Evolutionary conservation across 2,888 invertebrate genomes (phyloP), one percentile per base, ranked within the genome.

Genomic region (Encarsia formosa): DNA sequence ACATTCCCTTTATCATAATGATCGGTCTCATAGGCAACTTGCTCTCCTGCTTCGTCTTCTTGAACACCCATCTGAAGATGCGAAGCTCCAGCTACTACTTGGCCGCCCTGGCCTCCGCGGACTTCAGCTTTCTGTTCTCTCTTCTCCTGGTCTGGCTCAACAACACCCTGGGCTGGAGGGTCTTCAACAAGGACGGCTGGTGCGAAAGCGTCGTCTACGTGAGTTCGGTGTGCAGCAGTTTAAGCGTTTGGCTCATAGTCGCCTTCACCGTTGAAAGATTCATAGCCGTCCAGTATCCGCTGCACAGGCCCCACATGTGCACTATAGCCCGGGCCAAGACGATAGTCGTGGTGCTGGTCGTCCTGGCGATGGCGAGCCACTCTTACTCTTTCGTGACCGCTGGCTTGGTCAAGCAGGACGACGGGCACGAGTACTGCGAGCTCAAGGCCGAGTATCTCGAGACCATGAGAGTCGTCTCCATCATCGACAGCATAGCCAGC

Each of bases 261-360:
- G 83, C 83, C 1, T 85, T 85, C 65, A 85, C 85, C 1, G 80
- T 83, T 2, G 85, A 86, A 64, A 73, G 85, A 48, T 85, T 83
- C 69, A 82, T 85, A 35, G 85, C 84, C 4, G 81, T 85, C 1
- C 81, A 82, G 60, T 81, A 81, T 63, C 83, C 83, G 0, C 64
- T 83, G 11, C 79, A 78, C 46, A 68, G 82, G 20, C 81, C 82
- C 0, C 77, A 78, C 49, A 79, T 83, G 64, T 84, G 83, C 63
- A 84, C 83, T 0, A 78, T 81, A 4, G 72, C 78, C 1, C 70
- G 83, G 32, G 83, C 83, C 1, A 82, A 81, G 60, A 73, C 74
- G 2, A 78, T 81, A 24, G 77, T 82, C 1, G 49, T 71, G 5
- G 65, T 69, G 1, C 65, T 83, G 16, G 73, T 75, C 0, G 58